Evolutionary conservation across 2,888 invertebrate species (phyloP), one percentile per base, ranked within the genome.

Genomic region (Synergus japonicus): DNA sequence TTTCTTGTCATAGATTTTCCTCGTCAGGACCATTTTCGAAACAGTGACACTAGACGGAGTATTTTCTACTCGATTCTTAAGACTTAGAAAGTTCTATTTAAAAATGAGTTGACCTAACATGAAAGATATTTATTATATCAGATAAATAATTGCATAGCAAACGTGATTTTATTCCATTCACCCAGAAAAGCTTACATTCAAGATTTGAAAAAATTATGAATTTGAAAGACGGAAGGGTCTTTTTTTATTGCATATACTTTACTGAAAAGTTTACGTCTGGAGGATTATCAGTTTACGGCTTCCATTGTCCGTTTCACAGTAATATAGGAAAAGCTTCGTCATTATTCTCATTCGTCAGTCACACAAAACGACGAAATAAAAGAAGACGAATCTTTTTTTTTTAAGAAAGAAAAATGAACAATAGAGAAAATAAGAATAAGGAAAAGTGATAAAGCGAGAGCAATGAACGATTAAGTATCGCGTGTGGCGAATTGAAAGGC

Each of bases 311-410:
- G 41, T 1, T n/a, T 65, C 65, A n/a, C 22, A n/a, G 41, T 0
- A 65, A 64, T 65, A 43, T 65, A n/a, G 41, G n/a, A 65, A 65
- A 41, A 83, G 85, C 85, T 85, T 86, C 86, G 84, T 85, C 85
- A 87, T 87, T 83, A 87, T 87, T 83, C 84, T 83, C 77, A 79
- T 76, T 82, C 83, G 86, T 87, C 85, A 82, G 85, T 85, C 84
- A 83, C 37, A 37, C 73, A 83, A 76, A 82, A 15, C 15, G 41
- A 13, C 37, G 7, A 46, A 22, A 60, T 44, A 37, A 69, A 46
- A 54, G 37, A 60, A 0, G n/a, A 54, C 7, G 77, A n/a, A 54
- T 65, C 2, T 41, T 5, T 65, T 18, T 18, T 29, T 65, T 15
- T 29, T 41, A 66, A 64, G 44, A 64, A 15, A 49, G 76, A 37